Percentiles rank a stretch among this genome's conserved stretches.
Evolutionary conservation across 2,113 vertebrate species (phyloP).

Genomic region (Limanda limanda): DNA sequence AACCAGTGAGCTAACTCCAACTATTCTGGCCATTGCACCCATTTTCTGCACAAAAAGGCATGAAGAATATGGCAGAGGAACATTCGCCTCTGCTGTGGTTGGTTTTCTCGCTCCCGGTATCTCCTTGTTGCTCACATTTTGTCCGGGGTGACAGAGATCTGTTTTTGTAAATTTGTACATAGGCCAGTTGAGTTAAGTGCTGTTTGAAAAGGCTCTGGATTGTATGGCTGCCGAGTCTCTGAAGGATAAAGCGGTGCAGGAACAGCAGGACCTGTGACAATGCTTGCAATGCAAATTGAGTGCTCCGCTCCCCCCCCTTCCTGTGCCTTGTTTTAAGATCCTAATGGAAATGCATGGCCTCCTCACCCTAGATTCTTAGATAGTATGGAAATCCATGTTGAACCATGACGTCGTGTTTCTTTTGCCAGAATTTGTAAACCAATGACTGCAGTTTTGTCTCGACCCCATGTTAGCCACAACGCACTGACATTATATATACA

Average conservation of each 20-base stretch:
- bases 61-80: constrained; percentile 36
- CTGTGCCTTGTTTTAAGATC: constrained; percentile 84
- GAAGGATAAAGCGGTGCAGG: constrained; percentile 61
- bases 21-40: constrained; percentile 50
- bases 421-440: constrained; percentile 60
- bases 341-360: constrained; percentile 82
- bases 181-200: constrained; percentile 64
- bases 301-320: constrained; percentile 72
- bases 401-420: constrained; percentile 53
- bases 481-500: constrained; percentile 31
- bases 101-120: constrained; percentile 47
- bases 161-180: constrained; percentile 78
- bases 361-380: constrained; percentile 60
- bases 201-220: constrained; percentile 63
- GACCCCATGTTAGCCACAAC: constrained; percentile 41
- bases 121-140: constrained; percentile 63
- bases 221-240: constrained; percentile 61
- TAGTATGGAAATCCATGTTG: constrained; percentile 36
- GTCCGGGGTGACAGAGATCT: constrained; percentile 43
- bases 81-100: constrained; percentile 59
- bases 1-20: constrained; percentile 48
- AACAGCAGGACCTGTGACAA: constrained; percentile 65
- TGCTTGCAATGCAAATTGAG: constrained; percentile 80
- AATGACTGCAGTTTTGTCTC: constrained; percentile 44
- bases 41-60: constrained; percentile 26